Evolutionary conservation across 2,888 invertebrate species (phyloP), one percentile per base, ranked within the genome.

Genomic region (Pimpla rufipes): DNA sequence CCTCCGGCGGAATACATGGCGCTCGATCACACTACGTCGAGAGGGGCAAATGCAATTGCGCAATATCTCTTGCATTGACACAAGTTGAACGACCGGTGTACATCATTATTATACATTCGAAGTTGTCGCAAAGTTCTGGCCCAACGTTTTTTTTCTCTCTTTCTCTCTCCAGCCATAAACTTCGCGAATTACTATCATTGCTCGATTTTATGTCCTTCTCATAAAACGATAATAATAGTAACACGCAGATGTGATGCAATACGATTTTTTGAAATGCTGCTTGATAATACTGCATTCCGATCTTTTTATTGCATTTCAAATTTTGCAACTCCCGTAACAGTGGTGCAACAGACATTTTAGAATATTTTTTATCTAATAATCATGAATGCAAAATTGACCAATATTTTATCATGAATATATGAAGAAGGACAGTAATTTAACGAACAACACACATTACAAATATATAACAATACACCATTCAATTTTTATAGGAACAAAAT

Each of bases 31-130:
- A 16, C 18, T 23, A 11, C n/a, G 45, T n/a, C 29, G 29, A 59
- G 59, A 6, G 59, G 45, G 42, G 59, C 29, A 59, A 16, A 59
- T 59, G 35, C 2, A 45, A 59, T 73, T 73, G 57, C 59, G 57
- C 45, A 57, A 73, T 45, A 3, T 40, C 59, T 45, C 42, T 18
- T n/a, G 16, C 71, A 62, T 68, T 40, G 68, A 62, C 40, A 62
- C 50, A 75, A 62, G 74, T 80, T 80, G 66, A 80, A 75, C 29
- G 74, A 62, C 80, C 80, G 23, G 79, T 35, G 29, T 45, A 62
- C 67, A 50, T 68, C 59, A 16, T 59, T n/a, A n/a, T 59, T 37
- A 18, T 37, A 18, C 35, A 37, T 18, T 62, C 40, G 40, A 35
- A 37, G 62, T 37, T 40, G 62, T 18, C 62, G 62, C 37, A 10